A percentile compares a stretch with the other conserved stretches of the same genome.
Evolutionary conservation across 2,113 vertebrate species (phyloP).

Genomic region (Ceuthmochares aereus): DNA sequence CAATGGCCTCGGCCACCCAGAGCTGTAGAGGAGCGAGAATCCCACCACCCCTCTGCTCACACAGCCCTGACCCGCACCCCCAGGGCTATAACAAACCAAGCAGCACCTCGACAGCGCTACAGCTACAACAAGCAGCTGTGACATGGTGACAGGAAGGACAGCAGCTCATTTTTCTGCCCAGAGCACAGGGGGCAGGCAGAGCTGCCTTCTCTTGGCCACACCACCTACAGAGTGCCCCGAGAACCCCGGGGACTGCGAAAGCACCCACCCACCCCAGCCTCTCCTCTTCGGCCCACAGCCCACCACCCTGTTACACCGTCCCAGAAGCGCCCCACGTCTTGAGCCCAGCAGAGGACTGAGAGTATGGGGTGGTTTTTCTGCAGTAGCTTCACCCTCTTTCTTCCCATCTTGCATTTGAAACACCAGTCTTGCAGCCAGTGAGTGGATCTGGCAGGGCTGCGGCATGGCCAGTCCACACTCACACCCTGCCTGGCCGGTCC

Average conservation of each 20-base stretch:
- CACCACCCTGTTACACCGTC: neutral
- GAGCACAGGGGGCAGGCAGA: accelerated
- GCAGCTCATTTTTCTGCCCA: neutral
- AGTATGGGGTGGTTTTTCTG: neutral
- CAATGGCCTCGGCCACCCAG: accelerated
- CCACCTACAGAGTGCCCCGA: neutral
- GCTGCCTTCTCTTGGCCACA: neutral
- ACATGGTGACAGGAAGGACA: accelerated
- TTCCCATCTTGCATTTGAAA: neutral
- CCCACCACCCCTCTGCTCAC: neutral
- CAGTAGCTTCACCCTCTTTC: neutral
- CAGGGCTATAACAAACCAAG: neutral
- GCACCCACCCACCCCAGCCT: neutral
- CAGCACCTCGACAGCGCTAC: accelerated
- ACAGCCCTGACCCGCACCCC: neutral
- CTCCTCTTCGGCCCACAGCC: neutral
- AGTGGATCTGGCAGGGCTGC: neutral
- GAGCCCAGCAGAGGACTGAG: neutral
- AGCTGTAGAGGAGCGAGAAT: too few relatives aligned
- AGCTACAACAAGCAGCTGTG: accelerated
- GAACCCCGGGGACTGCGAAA: neutral
- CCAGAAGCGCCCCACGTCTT: neutral
- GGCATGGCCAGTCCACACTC: neutral
- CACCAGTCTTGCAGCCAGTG: neutral
- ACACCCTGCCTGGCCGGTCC: neutral